Base-by-base conservation (phyloP, 2,797 vertebrate species). In the Anniella stebbinsi region DNA sequence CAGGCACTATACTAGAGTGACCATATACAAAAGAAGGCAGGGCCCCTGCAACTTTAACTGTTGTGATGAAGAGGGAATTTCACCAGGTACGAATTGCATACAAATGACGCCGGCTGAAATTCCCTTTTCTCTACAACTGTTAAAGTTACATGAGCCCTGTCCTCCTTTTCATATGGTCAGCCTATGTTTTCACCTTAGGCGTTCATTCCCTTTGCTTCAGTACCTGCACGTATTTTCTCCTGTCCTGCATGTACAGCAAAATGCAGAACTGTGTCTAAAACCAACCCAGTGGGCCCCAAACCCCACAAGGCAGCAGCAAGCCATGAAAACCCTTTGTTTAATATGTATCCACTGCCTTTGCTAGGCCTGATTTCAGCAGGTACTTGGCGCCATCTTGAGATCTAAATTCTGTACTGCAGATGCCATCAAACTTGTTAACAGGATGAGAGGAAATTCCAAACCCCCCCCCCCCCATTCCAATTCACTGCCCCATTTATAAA, bases 331-430 rank as follows among this genome's bases (percentile, higher is more conserved):
- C 72, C 80, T 90, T 90, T 90, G 89, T 90, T 87, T 83, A 88
- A 10, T 78, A 13, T 67, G 25, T 21, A 23, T 88, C 80, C 45
- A 75, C 48, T 18, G 21, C 36, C 73, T 57, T 7, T 63, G 21
- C 80, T 2, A 57, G 33, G 28, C 69, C 23, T 51, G 25, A 63
- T 81, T 95, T 97, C 93, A 89, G 96, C 93, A 96, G 96, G 96
- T 93, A 93, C 95, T 93, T 94, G 95, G 97, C 95, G 97, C 97
- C 98, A 97, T 97, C 97, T 95, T 97, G 97, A 96, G 97, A 97
- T 80, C 73, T 0, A 66, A 84, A n/a, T 4, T 1, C 8, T 85
- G 90, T 92, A 95, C 89, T 95, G 93, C 95, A 91, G 41, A 25
- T 28, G 23, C 41, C 38, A 21, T 10, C 41, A 23, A 89, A 84